Percentiles rank a stretch among this genome's conserved stretches.
phyloP scores from a whole-genome alignment of 2,113 vertebrate species.

The Asarcornis scutulata region DNA sequence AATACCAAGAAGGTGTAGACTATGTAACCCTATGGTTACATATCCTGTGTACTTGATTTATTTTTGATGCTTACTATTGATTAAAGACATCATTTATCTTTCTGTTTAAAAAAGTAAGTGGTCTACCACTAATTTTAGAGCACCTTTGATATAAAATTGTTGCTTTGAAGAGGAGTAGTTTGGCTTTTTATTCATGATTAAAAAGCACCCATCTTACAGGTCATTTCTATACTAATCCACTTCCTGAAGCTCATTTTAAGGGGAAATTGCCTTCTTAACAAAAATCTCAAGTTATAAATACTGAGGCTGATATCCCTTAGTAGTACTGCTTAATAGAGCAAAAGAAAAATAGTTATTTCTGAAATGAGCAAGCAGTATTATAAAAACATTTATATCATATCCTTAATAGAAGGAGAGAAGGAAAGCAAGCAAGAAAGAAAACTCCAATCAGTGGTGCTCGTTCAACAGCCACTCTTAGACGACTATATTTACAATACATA shows the following conservation, averaged over 20 bases:
- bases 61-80: background rate
- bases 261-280: slow-evolving; percentile 16
- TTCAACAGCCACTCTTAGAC: rapidly evolving
- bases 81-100: slow-evolving; percentile 20
- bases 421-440: background rate
- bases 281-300: background rate
- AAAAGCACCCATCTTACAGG: background rate
- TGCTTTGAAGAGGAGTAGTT: background rate
- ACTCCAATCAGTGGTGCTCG: background rate
- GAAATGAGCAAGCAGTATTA: background rate
- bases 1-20: background rate
- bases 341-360: background rate
- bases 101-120: slow-evolving; percentile 15
- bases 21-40: background rate
- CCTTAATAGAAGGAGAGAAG: background rate
- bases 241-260: background rate
- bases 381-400: background rate
- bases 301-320: background rate
- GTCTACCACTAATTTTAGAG: slow-evolving; percentile 33
- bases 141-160: slow-evolving; percentile 29
- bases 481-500: background rate
- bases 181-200: slow-evolving; percentile 6
- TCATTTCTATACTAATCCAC: background rate
- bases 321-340: background rate
- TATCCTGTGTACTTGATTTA: background rate